These are phyloP conservation scores for Chelmon rostratus DNA, from an alignment of 2,797 vertebrate species.

Conservation along the genomic window DNA sequence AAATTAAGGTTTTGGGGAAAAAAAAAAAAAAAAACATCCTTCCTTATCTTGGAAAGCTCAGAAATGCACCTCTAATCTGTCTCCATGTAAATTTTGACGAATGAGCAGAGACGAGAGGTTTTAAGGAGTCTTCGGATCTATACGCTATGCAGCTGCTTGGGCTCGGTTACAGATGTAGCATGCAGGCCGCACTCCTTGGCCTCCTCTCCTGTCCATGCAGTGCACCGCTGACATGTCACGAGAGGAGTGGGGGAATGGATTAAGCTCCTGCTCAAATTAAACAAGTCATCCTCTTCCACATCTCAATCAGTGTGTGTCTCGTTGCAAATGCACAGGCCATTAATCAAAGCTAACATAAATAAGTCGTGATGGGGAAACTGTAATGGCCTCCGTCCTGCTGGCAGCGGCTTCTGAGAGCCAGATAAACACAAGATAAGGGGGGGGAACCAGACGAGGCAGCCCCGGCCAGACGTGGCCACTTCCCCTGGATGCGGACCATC, in stretches of 20 bases:
- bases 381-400: conserved; percentile 52
- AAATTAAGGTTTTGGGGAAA: conserved; percentile 7
- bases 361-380: conserved; percentile 44
- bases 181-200: conserved; percentile 25
- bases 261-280: conserved; percentile 51
- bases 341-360: conserved; percentile 74
- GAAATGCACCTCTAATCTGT: conserved; percentile 51
- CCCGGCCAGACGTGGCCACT: conserved; percentile 27
- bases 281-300: conserved; percentile 47
- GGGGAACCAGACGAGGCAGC: conserved; percentile 43
- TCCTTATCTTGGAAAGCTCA: conserved; percentile 26
- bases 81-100: conserved; percentile 54
- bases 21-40: background rate
- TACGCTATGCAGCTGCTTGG: conserved; percentile 47
- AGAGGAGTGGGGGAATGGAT: conserved; percentile 38
- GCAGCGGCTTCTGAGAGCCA: conserved; percentile 53
- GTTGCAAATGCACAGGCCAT: conserved; percentile 53
- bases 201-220: conserved; percentile 45
- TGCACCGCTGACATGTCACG: conserved; percentile 47
- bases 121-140: conserved; percentile 35
- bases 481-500: conserved; percentile 27
- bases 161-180: conserved; percentile 62
- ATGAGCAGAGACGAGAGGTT: conserved; percentile 50
- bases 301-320: conserved; percentile 48
- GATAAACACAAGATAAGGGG: conserved; percentile 65